Base-by-base conservation (phyloP, 2,797 vertebrate species). In the Intellagama lesueurii region DNA sequence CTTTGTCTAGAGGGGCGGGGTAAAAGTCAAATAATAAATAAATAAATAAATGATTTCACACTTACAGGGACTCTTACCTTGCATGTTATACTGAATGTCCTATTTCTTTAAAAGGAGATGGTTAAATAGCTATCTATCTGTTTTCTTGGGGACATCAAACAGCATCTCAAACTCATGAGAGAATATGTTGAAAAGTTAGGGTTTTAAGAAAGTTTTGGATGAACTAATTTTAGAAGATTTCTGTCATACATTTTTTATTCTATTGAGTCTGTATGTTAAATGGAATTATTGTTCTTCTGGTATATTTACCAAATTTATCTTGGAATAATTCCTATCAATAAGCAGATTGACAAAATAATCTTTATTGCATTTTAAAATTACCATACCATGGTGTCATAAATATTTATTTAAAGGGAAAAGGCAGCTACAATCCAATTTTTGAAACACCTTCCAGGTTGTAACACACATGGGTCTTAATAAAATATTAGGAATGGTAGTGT, bases 401-500 rank as follows among this genome's bases (percentile, higher is more conserved):
- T 14, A 60, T 80, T 64, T 47, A 6, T 85, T 82, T 75, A 81
- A 69, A 81, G 1, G 24, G 17, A 70, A 78, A 30, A 40, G 1
- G 28, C 22, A 49, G 28, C 64, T 30, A 81, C 16, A 66, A 14
- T 75, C 73, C 9, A 4, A 44, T 44, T 82, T 81, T 28, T 70
- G 26, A 90, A 88, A 89, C 79, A 44, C 83, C 92, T 85, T 86
- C n/a, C 84, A 92, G 40, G 22, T 87, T 79, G 86, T 75, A 92
- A 91, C 91, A 87, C 80, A 92, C 90, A 35, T 52, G 60, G 89
- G 90, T 56, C 90, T 87, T 56, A 93, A 91, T 87, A 76, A 90
- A 96, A 88, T 86, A 94, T 84, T 93, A 92, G 93, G 93, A 93
- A 91, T 95, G 93, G 87, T 90, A 95, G 95, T 96, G 95, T 97